Base-by-base conservation (phyloP, 2,888 invertebrate species). In the Beris morrisii region DNA sequence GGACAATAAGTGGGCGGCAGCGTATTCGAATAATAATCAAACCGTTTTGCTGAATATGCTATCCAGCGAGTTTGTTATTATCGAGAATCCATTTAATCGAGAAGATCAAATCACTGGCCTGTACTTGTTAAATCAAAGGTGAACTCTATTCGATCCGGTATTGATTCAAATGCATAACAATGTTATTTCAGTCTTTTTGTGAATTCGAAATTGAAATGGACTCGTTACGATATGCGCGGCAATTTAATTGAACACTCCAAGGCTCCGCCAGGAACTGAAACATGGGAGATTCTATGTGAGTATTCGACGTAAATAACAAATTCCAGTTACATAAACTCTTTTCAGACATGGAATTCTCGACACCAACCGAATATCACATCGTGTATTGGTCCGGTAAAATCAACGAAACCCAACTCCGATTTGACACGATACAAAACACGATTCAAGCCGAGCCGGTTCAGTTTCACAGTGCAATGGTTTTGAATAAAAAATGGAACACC, bases 11-110 rank as follows among this genome's bases (percentile, higher is more conserved):
- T 96, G 93, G 86, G 96, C 95, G 0, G 93, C 95, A 5, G 95
- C 97, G 0, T 95, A 90, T 75, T 97, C 97, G 6, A 98, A 97
- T 76, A 97, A 97, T 77, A 93, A 95, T 80, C 95, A 97, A 89
- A 91, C 92, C 0, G 90, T 97, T 70, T 84, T 97, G 4, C 84
- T 97, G 22, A 95, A 96, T 75, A 93, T 95, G 84, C 83, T 97
- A 66, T 96, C 97, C 3, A 97, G 96, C 75, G 97, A 98, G 80
- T 94, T 91, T 74, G 85, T 92, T 11, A 86, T 91, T 0, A 88
- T 97, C 64, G 90, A 93, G 52, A 94, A 95, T 76, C 94, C 94
- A 0, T 83, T 95, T 15, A 89, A 90, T 74, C 83, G 84, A 76
- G 80, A 83, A 30, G 78, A 76, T 4, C 75, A 76, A 9, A 87